Evolutionary conservation across 2,888 invertebrate genomes (phyloP), one percentile per base, ranked within the genome.

Genomic region (Ethmia dodecea): DNA sequence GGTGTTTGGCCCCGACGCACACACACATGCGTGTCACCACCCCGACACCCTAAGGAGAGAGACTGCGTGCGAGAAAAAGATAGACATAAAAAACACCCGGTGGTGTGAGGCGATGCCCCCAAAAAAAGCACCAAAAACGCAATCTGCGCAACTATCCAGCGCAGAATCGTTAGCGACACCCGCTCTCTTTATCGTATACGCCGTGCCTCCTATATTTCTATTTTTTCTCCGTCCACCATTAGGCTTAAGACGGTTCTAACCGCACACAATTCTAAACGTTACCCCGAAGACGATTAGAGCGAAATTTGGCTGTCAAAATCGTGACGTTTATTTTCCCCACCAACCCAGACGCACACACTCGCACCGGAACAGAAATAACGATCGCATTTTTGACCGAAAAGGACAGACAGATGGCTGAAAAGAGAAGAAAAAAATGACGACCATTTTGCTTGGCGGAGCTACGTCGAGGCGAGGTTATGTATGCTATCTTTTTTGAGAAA

Each of bases 141-240:
- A 81, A 84, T 83, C 86, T 87, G 87, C 87, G 87, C 87, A 87
- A 86, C 86, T 86, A 86, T 75, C 83, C 86, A 77, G 87, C 87
- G 87, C 87, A 87, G 84, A 87, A 87, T 87, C 86, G 87, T 86
- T 87, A 87, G 83, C 84, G 80, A 84, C 80, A 81, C 77, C 77
- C 70, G 78, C 79, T 83, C 86, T 86, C 84, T 86, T 84, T 86
- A 86, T 83, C 84, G 79, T 83, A 67, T 77, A 73, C 73, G 74
- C 75, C 67, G 74, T 77, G 79, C 78, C 83, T 83, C 81, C 83
- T 86, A 86, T 86, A 84, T 84, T 86, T 84, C 83, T 84, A 86
- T 84, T 86, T 86, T 86, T 86, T 84, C 84, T 84, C 71, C 72
- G 61, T 57, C 72, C 43, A 53, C 78, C 53, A 75, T 79, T 76